Base-by-base conservation (phyloP, 1,140 invertebrate species). In the Gyrodactylus salaris region DNA sequence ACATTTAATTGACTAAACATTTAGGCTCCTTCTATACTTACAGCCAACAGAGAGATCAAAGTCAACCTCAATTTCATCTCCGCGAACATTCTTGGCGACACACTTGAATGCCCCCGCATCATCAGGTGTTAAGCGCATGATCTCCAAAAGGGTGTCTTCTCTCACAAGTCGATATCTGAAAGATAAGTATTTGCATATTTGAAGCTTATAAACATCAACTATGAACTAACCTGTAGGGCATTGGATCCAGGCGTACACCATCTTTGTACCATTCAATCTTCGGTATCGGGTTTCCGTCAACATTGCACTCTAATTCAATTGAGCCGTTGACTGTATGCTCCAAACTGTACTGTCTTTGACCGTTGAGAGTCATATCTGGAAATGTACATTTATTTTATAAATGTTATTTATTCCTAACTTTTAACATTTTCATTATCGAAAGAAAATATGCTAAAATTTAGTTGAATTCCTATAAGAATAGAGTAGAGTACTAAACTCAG, bases 101-200 rank as follows among this genome's bases (percentile, higher is more conserved):
- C 81, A 82, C 0, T 77, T 74, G 75, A 80, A 82, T 73, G 77
- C 78, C 0, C 80, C 81, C 34, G 77, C 77, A 75, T 82, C 79
- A 22, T 75, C 75, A 72, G 76, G 76, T 78, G 79, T 71, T 1
- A 74, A 70, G 71, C 68, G 68, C 16, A 76, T 19, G 2, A 76
- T 72, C 23, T 77, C 72, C 20, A 74, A 68, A 73, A 21, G 76
- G 73, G 70, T 27, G 74, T 19, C 27, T 74, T 26, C 69, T 20
- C 26, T 27, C 21, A 25, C 68, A 1, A 74, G 21, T 22, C 68
- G 2, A 27, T 70, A 68, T 74, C 34, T 0, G n/a, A n/a, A n/a
- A n/a, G n/a, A n/a, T n/a, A n/a, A n/a, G n/a, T n/a, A n/a, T n/a
- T n/a, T n/a, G n/a, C n/a, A n/a, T n/a, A n/a, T n/a, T n/a, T n/a